These are phyloP conservation scores for Polyommatus icarus DNA, from an alignment of 2,888 invertebrate species.

Conservation along the genomic window DNA sequence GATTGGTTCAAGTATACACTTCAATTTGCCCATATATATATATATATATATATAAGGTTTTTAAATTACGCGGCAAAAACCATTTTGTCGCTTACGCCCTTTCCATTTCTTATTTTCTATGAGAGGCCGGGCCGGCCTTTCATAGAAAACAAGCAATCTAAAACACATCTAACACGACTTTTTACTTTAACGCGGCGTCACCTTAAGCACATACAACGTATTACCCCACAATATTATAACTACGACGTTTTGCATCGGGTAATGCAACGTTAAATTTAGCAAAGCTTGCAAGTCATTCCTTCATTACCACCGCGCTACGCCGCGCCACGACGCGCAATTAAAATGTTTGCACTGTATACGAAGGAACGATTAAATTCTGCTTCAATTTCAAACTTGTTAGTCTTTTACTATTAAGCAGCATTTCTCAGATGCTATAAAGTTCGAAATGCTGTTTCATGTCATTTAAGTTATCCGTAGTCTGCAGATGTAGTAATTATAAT, in stretches of 20 bases:
- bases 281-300: slow-evolving; percentile 14
- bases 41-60: too few relatives aligned
- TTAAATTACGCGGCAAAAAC: too few relatives aligned
- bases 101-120: too few relatives aligned
- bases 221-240: background rate
- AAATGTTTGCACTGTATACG: slow-evolving; percentile 14
- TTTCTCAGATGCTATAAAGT: background rate
- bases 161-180: too few relatives aligned
- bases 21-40: too few relatives aligned
- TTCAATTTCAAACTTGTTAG: slow-evolving; percentile 23
- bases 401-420: background rate
- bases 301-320: background rate
- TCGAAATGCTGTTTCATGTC: background rate
- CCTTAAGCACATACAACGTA: background rate
- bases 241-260: background rate
- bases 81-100: too few relatives aligned
- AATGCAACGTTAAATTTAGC: background rate
- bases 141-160: too few relatives aligned
- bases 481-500: background rate
- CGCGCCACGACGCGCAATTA: slow-evolving; percentile 12
- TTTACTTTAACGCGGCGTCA: too few relatives aligned
- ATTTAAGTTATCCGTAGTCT: background rate
- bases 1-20: too few relatives aligned
- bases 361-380: slow-evolving; percentile 19
- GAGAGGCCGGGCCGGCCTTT: too few relatives aligned